phyloP scores from a whole-genome alignment of 2,113 vertebrate species.

The Heteronetta atricapilla region DNA sequence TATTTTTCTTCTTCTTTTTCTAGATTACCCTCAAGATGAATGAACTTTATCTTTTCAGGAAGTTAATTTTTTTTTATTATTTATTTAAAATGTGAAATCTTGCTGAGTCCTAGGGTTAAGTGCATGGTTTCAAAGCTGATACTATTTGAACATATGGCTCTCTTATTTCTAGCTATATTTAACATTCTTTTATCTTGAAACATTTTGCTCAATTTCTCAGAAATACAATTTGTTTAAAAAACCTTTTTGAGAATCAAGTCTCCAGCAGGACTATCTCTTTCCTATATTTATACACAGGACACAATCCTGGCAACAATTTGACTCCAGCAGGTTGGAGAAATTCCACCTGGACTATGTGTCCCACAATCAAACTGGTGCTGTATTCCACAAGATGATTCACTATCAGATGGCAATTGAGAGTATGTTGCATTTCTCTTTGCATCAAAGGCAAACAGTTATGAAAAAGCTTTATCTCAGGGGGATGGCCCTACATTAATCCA shows the following conservation, averaged over 20 bases:
- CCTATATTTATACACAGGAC: constrained; percentile 8
- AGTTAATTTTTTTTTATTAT: constrained; percentile 35
- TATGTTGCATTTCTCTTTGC: background rate
- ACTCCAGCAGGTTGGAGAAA: constrained; percentile 40
- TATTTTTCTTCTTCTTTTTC: background rate
- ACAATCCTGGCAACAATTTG: constrained; percentile 34
- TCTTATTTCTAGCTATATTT: constrained; percentile 64
- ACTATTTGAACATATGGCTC: constrained; percentile 27
- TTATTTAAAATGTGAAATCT: constrained; percentile 56
- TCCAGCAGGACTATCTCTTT: background rate
- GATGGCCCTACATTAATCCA: background rate
- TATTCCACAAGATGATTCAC: background rate
- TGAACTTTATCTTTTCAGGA: constrained; percentile 47
- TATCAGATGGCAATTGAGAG: background rate
- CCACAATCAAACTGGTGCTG: background rate
- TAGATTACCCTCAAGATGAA: constrained; percentile 11
- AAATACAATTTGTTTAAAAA: constrained; percentile 38
- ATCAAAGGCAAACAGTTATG: background rate
- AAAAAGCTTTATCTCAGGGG: background rate
- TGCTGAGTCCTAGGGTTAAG: constrained; percentile 34
- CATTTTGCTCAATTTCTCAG: constrained; percentile 55
- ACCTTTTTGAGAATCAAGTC: background rate
- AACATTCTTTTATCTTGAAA: constrained; percentile 61
- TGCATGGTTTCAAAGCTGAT: constrained; percentile 41
- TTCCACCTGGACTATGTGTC: constrained; percentile 40